A percentile compares a stretch with the other conserved stretches of the same genome.
phyloP scores from a whole-genome alignment of 1,140 invertebrate genomes.

The Heliothis virescens region DNA sequence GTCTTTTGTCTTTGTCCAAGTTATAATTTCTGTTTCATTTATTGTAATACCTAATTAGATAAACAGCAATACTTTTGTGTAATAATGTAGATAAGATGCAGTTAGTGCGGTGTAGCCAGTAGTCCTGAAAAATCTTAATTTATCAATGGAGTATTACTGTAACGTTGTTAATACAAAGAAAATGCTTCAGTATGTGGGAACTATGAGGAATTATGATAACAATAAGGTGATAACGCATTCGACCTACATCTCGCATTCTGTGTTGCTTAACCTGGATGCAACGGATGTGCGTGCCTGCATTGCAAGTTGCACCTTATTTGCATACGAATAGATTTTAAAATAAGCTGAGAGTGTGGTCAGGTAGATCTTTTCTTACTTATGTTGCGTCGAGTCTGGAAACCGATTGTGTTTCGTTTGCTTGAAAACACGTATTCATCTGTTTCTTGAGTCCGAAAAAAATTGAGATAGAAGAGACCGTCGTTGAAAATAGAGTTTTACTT shows the following conservation, averaged over 20 bases:
- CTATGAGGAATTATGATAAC: slow-evolving; percentile 55
- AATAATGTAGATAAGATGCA: too few relatives aligned
- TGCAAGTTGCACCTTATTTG: slow-evolving; percentile 34
- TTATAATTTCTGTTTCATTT: too few relatives aligned
- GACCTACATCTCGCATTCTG: slow-evolving; percentile 61
- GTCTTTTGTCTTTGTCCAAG: too few relatives aligned
- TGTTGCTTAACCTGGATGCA: slow-evolving; percentile 67
- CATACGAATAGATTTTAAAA: slow-evolving; percentile 31
- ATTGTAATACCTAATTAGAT: too few relatives aligned
- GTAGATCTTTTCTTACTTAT: slow-evolving; percentile 26
- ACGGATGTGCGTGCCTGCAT: slow-evolving; percentile 38
- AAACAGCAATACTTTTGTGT: too few relatives aligned
- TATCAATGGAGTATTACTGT: neutral
- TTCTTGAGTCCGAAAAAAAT: neutral
- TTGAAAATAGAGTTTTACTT: neutral
- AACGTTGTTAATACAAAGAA: slow-evolving; percentile 17
- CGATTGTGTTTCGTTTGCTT: slow-evolving; percentile 43
- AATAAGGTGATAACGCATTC: slow-evolving; percentile 56
- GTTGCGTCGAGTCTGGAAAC: slow-evolving; percentile 6
- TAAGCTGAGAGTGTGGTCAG: neutral
- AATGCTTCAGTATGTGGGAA: slow-evolving; percentile 36
- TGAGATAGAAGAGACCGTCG: neutral
- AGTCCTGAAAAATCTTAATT: neutral
- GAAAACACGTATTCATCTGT: slow-evolving; percentile 33
- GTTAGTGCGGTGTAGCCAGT: neutral